phyloP scores from a whole-genome alignment of 2,888 invertebrate genomes.

The Hirtodrosophila alboralis region DNA sequence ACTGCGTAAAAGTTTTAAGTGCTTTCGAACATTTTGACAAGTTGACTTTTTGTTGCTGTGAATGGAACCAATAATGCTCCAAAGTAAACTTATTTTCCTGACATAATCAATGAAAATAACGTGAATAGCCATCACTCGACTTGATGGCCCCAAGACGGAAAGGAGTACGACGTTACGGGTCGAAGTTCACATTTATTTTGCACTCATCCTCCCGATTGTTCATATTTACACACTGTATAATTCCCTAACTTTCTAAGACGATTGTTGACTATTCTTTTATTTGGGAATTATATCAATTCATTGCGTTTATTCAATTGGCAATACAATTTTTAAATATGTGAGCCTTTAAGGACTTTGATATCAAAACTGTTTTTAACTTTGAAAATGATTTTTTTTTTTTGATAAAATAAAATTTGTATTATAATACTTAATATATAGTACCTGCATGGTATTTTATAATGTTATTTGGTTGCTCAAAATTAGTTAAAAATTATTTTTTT shows the following conservation, averaged over 20 bases:
- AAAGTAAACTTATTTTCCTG: slow-evolving; percentile 68
- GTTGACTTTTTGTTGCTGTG: slow-evolving; percentile 68
- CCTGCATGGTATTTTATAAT: too few species aligned
- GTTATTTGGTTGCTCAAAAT: too few species aligned
- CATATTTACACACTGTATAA: slow-evolving; percentile 5
- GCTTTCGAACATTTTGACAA: slow-evolving; percentile 76
- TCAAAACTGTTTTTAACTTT: too few species aligned
- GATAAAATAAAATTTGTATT: too few species aligned
- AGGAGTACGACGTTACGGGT: background rate
- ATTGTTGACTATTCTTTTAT: slow-evolving; percentile 8
- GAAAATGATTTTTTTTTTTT: too few species aligned
- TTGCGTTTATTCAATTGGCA: too few species aligned
- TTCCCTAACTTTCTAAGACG: slow-evolving; percentile 14
- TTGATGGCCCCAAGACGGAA: slow-evolving; percentile 1
- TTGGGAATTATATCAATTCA: too few species aligned
- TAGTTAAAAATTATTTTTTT: too few species aligned
- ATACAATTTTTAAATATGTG: too few species aligned
- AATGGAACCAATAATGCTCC: slow-evolving; percentile 67
- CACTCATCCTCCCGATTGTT: slow-evolving; percentile 7
- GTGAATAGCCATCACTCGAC: slow-evolving; percentile 40
- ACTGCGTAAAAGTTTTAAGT: slow-evolving; percentile 73
- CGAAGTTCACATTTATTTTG: slow-evolving; percentile 5
- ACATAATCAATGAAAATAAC: slow-evolving; percentile 69
- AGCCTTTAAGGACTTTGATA: too few species aligned
- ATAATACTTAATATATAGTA: too few species aligned